phyloP scores from a whole-genome alignment of 2,888 invertebrate species.

The Rapana venosa region DNA sequence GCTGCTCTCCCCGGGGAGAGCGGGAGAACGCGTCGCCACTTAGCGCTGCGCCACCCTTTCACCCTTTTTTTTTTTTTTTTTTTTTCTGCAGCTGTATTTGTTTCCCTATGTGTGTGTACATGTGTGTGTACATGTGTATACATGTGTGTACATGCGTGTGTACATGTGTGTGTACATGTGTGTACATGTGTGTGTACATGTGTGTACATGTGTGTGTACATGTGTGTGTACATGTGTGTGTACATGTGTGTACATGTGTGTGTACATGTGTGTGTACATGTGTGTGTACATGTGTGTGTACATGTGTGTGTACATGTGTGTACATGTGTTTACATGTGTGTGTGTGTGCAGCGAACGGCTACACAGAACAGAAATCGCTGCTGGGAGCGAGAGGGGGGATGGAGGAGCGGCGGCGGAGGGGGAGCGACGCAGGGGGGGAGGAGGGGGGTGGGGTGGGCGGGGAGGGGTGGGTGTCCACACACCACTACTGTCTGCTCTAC shows the following conservation, averaged over 20 bases:
- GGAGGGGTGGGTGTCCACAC: conserved; percentile 20
- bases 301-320: not conserved
- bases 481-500: conserved; percentile 27
- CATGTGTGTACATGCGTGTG: not conserved
- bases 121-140: not conserved
- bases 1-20: too few relatives aligned
- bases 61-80: too few relatives aligned
- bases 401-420: not conserved
- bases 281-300: not conserved
- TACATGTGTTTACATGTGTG: not conserved
- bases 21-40: too few relatives aligned
- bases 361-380: not conserved
- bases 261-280: not conserved
- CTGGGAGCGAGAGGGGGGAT: not conserved
- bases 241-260: not conserved
- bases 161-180: not conserved
- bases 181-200: not conserved
- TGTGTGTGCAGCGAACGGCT: not conserved
- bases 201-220: not conserved
- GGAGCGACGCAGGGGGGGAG: not conserved
- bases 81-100: too few relatives aligned
- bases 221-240: not conserved
- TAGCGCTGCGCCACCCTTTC: too few relatives aligned
- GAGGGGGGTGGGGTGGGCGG: not conserved
- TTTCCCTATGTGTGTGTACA: not conserved